Evolutionary conservation across 2,888 invertebrate genomes (phyloP).

Genomic region (Polydrusus tereticollis): DNA sequence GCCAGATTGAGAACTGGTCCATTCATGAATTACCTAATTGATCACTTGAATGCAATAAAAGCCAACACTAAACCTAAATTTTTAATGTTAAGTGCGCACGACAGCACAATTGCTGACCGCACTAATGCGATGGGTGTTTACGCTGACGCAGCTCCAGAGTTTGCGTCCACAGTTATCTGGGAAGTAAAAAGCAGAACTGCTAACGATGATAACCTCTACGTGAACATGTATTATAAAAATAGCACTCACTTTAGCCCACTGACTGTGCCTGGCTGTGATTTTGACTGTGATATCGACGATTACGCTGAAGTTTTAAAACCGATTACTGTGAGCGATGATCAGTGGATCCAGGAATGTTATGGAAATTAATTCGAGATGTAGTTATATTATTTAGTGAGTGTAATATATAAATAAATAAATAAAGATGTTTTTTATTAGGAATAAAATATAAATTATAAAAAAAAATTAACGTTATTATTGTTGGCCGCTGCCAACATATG

Average conservation of each 20-base stretch:
- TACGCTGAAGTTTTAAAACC: constrained; percentile 71
- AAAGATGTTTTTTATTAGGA: too few species aligned
- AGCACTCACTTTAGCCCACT: constrained; percentile 67
- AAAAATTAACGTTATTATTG: too few species aligned
- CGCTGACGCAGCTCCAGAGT: constrained; percentile 77
- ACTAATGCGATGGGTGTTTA: constrained; percentile 79
- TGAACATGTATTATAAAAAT: constrained; percentile 75
- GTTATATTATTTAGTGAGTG: too few species aligned
- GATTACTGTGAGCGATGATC: constrained; percentile 68
- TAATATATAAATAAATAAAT: too few species aligned
- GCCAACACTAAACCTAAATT: constrained; percentile 68
- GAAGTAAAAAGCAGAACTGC: constrained; percentile 71
- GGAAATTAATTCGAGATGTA: constrained; percentile 65
- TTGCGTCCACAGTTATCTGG: constrained; percentile 77
- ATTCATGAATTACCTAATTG: constrained; percentile 77
- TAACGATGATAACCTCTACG: constrained; percentile 46
- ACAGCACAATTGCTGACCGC: constrained; percentile 81
- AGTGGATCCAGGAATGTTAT: constrained; percentile 64
- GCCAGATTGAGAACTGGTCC: constrained; percentile 74
- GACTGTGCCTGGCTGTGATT: constrained; percentile 75
- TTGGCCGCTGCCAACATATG: too few species aligned
- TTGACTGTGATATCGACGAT: constrained; percentile 73
- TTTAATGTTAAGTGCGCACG: constrained; percentile 84
- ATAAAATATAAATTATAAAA: too few species aligned
- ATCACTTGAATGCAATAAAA: constrained; percentile 69